Evolutionary conservation across 2,888 invertebrate genomes (phyloP).

Genomic region (Dastarcus helophoroides): DNA sequence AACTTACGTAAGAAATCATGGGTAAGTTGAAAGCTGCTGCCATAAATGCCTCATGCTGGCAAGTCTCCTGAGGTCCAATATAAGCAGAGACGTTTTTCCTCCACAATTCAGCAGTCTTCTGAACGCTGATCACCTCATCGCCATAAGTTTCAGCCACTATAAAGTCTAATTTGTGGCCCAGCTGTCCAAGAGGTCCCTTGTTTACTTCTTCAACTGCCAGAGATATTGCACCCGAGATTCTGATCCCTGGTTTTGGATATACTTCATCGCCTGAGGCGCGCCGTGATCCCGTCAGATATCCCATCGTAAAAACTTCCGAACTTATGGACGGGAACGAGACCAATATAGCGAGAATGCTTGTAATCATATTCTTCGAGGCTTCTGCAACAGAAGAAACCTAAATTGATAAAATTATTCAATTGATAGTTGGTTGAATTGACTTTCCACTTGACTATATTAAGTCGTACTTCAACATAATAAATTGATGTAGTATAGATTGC

Average conservation of each 20-base stretch:
- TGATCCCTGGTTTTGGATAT: constrained; percentile 65
- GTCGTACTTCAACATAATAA: too few species aligned
- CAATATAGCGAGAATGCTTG: not conserved
- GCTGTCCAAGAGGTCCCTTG: constrained; percentile 34
- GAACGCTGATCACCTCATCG: constrained; percentile 75
- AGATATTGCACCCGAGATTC: constrained; percentile 73
- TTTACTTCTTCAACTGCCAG: constrained; percentile 78
- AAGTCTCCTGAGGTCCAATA: constrained; percentile 84
- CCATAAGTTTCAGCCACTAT: constrained; percentile 85
- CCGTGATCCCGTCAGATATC: constrained; percentile 78
- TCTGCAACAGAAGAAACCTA: too few species aligned
- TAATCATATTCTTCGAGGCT: not conserved
- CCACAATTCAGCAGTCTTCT: constrained; percentile 76
- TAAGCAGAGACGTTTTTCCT: constrained; percentile 74
- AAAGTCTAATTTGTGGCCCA: constrained; percentile 67
- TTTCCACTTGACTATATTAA: too few species aligned
- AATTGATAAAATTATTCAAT: too few species aligned
- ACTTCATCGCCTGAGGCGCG: constrained; percentile 64
- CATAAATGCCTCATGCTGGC: constrained; percentile 86
- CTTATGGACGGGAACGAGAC: constrained; percentile 9
- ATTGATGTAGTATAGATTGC: too few species aligned
- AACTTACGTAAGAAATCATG: constrained; percentile 92
- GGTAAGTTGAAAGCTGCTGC: constrained; percentile 89
- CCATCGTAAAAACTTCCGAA: constrained; percentile 59
- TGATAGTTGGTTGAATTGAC: too few species aligned